phyloP scores from a whole-genome alignment of 2,113 vertebrate species.

The Alosa alosa region DNA sequence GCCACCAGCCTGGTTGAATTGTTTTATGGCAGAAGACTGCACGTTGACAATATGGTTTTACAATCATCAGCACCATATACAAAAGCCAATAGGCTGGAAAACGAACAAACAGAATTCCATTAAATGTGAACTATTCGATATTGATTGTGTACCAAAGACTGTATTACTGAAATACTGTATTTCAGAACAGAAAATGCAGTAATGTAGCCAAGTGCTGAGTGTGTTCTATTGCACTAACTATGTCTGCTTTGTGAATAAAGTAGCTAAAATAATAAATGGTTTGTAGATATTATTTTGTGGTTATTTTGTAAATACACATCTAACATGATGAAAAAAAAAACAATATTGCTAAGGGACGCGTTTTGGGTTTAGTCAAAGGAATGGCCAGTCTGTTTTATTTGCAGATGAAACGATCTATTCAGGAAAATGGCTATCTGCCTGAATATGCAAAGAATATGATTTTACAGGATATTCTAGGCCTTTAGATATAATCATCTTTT shows the following conservation, averaged over 20 bases:
- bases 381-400: not conserved
- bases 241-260: slow-evolving; percentile 3
- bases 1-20: not conserved
- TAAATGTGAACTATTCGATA: slow-evolving; percentile 2
- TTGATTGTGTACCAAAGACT: slow-evolving; percentile 13
- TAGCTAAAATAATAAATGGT: not conserved
- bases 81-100: not conserved
- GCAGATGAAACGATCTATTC: not conserved
- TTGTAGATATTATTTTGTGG: not conserved
- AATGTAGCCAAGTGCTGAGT: slow-evolving; percentile 5
- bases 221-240: slow-evolving; percentile 13
- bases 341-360: not conserved
- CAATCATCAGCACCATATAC: not conserved
- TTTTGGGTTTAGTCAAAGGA: not conserved
- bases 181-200: slow-evolving; percentile 1
- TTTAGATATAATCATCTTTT: not conserved
- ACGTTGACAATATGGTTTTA: not conserved
- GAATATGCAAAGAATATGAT: too few species aligned
- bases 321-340: not conserved
- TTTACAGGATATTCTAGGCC: not conserved
- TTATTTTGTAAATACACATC: not conserved
- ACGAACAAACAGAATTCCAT: not conserved
- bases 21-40: not conserved
- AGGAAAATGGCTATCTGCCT: not conserved
- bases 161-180: slow-evolving; percentile 1